Conservation (phyloP, 2,888 invertebrate species). For the Phaedon cochleariae region DNA sequence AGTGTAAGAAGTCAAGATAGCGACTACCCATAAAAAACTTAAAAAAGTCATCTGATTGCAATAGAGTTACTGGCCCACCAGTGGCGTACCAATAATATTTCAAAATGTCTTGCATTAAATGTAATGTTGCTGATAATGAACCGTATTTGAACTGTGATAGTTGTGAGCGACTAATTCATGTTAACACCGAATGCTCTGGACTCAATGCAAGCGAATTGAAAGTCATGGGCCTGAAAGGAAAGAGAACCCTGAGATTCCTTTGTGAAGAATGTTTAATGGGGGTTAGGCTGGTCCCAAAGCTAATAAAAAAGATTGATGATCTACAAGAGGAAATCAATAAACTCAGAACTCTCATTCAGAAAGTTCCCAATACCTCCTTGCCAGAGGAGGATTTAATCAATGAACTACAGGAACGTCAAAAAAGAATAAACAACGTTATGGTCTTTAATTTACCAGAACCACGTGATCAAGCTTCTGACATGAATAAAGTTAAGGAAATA, state of each 20-base stretch:
- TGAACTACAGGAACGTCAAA: background rate
- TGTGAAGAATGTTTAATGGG: background rate
- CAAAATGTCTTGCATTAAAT: background rate
- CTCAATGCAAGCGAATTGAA: slow-evolving; percentile 3
- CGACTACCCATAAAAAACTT: background rate
- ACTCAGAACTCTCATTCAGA: background rate
- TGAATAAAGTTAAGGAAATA: background rate
- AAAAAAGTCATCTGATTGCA: no score
- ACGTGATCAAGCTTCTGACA: background rate
- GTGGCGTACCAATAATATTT: background rate
- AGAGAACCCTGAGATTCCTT: background rate
- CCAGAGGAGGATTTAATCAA: background rate
- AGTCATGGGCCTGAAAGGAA: background rate
- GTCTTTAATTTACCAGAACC: slow-evolving; percentile 1
- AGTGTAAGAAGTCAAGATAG: background rate
- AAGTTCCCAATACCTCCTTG: background rate
- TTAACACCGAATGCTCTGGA: slow-evolving; percentile 1
- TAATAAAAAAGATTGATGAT: slow-evolving; percentile 12
- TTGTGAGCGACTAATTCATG: slow-evolving; percentile 6
- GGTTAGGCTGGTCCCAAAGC: background rate
- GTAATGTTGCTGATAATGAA: background rate
- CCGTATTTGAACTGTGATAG: background rate
- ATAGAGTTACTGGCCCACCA: background rate
- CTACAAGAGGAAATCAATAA: background rate
- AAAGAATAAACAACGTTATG: slow-evolving; percentile 7